Base-by-base conservation (phyloP, 2,797 vertebrate species). In the Taenioides sp. region DNA sequence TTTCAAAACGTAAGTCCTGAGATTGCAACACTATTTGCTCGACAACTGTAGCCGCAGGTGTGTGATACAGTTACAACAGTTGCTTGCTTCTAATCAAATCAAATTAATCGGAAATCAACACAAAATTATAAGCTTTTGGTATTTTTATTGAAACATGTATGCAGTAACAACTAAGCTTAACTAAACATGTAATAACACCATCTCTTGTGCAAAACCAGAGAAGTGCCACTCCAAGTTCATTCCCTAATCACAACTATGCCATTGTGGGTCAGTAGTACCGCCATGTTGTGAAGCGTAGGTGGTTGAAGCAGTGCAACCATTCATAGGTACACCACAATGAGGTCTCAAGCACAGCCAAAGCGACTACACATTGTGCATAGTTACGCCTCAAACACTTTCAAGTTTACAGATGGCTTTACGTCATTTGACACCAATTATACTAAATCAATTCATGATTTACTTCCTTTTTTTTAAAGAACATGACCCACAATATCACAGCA, bases 11-110 rank as follows among this genome's bases (percentile, higher is more conserved):
- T 77, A 86, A 88, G 81, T 78, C 65, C 67, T 73, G 12, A 78
- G 69, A 74, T 89, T 93, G 90, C 80, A 84, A 84, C 81, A 85
- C 54, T 50, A 16, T 23, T 57, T 57, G 22, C 20, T 55, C 4
- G 2, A 22, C 50, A 20, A 18, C 17, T 7, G 40, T 12, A 43
- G 11, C 10, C 1, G 40, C 12, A 43, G 40, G 40, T 43, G 11
- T 43, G 40, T 12, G 12, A 4, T 12, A 43, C 20, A 76, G 25
- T 27, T 58, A 22, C 3, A 58, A 58, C 10, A 58, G 23, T 58
- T 58, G 22, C 43, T 58, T 58, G 55, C 14, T 47, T 47, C 14
- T 16, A 47, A 16, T 17, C 12, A 37, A 43, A 17, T 47, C 43
- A 54, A 54, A 54, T 54, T n/a, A 20, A 57, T 17, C 25, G 17